Conservation (phyloP, 2,888 invertebrate species). For the Aethes cnicana region DNA sequence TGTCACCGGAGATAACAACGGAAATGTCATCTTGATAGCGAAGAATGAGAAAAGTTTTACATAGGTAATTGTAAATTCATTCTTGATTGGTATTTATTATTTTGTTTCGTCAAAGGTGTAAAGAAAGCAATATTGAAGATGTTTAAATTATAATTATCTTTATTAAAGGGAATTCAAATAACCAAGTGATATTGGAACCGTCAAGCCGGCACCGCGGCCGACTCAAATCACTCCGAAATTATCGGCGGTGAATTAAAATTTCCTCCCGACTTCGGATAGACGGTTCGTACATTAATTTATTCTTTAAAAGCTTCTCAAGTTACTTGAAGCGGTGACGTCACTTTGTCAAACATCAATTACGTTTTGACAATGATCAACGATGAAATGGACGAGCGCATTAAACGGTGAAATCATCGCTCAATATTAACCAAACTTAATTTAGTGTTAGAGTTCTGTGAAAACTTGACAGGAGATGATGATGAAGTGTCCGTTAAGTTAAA, state of each 20-base stretch:
- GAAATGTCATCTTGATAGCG: slow-evolving; percentile 56
- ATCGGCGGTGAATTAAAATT: slow-evolving; percentile 35
- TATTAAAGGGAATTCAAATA: neutral
- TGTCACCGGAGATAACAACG: slow-evolving; percentile 51
- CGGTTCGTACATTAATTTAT: slow-evolving; percentile 64
- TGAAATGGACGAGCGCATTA: slow-evolving; percentile 52
- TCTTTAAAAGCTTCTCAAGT: slow-evolving; percentile 69
- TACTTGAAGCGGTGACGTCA: slow-evolving; percentile 68
- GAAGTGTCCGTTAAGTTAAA: no score
- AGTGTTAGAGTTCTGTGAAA: slow-evolving; percentile 18
- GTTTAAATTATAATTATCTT: neutral
- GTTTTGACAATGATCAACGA: slow-evolving; percentile 75
- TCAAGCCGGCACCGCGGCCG: neutral
- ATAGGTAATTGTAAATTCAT: no score
- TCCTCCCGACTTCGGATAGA: slow-evolving; percentile 42
- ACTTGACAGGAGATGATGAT: slow-evolving; percentile 9
- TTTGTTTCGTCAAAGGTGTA: neutral
- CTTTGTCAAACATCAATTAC: slow-evolving; percentile 77
- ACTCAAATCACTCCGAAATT: slow-evolving; percentile 26
- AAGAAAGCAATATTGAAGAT: neutral
- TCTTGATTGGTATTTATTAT: slow-evolving; percentile 43
- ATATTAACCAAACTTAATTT: slow-evolving; percentile 35
- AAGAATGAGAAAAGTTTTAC: slow-evolving; percentile 55
- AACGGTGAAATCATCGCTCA: slow-evolving; percentile 45
- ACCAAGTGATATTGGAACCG: neutral